Evolutionary conservation across 23 tunicate species (phyloP), one percentile per base, ranked within the genome.

Genomic region (Phallusia fumigata): DNA sequence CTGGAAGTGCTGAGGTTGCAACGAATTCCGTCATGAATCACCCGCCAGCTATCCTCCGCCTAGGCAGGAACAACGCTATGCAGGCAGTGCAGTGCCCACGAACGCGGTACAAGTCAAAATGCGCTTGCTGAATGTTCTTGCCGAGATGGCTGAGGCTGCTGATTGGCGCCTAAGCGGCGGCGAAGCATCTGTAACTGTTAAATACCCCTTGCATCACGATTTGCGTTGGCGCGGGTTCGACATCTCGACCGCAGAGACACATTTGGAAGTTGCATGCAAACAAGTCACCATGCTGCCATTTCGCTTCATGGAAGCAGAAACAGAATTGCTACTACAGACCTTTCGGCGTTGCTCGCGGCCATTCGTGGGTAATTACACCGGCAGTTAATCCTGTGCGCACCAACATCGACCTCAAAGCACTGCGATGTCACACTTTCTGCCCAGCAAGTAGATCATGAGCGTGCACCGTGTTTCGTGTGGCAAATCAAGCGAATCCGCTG

Each of bases 1-100:
- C 83, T 80, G 83, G 83, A 80, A 80, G 83, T 50, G 83, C 83
- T 36, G 49, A 52, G 73, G 73, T 52, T 31, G 83, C 83, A n/a
- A 32, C 35, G 69, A 30, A 80, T 80, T 80, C 83, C 73, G 83
- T 52, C 83, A 52, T 80, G 83, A 80, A 52, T 80, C 83, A 80
- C 44, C n/a, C 40, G 78, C 78, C 33, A 33, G 22, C 28, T 30
- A 74, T 19, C 78, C 78, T 36, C 52, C 80, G 22, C 33, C 53
- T 5, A 35, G 69, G 5, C 69, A 58, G 69, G 69, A 58, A 58
- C 69, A 58, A 16, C 28, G 8, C 69, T 58, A 58, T 58, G 28
- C 28, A 15, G 58, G 18, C 58, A 22, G 69, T 24, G 13, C 69
- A 22, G 28, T 2, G 28, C n/a, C 69, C 15, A 58, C 69, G 69